Evolutionary conservation across 2,888 invertebrate genomes (phyloP), one percentile per base, ranked within the genome.

Genomic region (Macropis europaea): DNA sequence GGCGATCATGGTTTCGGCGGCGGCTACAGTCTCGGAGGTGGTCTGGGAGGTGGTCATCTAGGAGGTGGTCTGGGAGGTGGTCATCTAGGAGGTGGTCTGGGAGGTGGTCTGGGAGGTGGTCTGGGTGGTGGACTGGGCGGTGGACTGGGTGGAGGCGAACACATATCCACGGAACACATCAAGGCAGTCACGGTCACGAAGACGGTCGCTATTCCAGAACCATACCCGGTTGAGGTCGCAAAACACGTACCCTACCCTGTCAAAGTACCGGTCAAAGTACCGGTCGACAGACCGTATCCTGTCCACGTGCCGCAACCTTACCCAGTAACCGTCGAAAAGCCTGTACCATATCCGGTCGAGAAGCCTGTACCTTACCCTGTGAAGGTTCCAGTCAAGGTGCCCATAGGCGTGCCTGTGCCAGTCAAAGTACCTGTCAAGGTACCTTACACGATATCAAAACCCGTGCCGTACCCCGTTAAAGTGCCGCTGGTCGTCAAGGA

Each of bases 291-390:
- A 13, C 87, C 87, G 3, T 77, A 79, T 28, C 87, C 87, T 5
- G 86, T 89, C 1, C 86, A 83, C 19, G 88, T 89, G 15, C 89
- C 89, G 2, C 80, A 84, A 19, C 89, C 89, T 3, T 88, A 88
- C 67, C 88, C 86, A 6, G 88, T 89, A 0, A 83, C 84, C 38
- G 87, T 87, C 11, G 86, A 86, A 56, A 88, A 88, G 64, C 87
- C 84, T 64, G 81, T 88, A 13, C 88, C 87, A 4, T 84, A 84
- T 43, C 63, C 88, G 3, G 89, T 88, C 0, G 87, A 88, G 71
- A 85, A 83, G 43, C 84, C 76, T 3, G 83, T 86, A 67, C 87
- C 87, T 32, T 86, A 84, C 22, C 83, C 85, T 3, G 83, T 87
- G 13, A 85, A 86, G 60, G 87, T 87, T 22, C 83, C 87, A 11